Conservation (phyloP, 2,797 vertebrate species). For the Hafferia zeledoni region DNA sequence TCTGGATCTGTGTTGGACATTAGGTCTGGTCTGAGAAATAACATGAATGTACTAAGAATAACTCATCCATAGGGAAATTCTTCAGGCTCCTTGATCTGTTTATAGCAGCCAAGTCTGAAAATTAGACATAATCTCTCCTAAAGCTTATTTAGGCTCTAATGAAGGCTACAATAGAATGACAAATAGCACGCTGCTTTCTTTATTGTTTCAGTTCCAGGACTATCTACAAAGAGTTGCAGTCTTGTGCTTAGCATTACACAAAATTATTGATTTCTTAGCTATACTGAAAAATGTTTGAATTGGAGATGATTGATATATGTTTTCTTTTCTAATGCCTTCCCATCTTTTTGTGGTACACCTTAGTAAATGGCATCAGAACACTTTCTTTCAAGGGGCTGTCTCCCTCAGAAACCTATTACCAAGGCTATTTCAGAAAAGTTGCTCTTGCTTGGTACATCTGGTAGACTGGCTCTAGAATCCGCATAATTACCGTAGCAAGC, state of each 20-base stretch:
- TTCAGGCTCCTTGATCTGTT: background rate
- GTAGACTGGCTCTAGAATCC: constrained; percentile 3
- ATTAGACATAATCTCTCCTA: background rate
- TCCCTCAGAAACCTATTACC: constrained; percentile 51
- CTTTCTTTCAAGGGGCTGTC: background rate
- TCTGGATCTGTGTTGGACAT: background rate
- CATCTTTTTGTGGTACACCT: background rate
- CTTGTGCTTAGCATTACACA: constrained; percentile 8
- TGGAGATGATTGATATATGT: constrained; percentile 25
- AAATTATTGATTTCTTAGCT: constrained; percentile 49
- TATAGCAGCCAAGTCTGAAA: background rate
- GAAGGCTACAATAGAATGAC: background rate
- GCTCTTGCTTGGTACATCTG: background rate
- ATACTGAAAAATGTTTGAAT: constrained; percentile 26
- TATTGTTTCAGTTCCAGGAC: constrained; percentile 52
- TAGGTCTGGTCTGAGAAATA: background rate
- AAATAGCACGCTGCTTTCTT: constrained; percentile 10
- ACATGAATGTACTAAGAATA: background rate
- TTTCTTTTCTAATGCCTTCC: constrained; percentile 29
- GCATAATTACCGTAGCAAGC: background rate
- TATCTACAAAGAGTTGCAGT: constrained; percentile 19
- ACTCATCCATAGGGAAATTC: background rate
- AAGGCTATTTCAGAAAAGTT: constrained; percentile 45
- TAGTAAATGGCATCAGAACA: background rate
- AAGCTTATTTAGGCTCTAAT: background rate